These are phyloP conservation scores for Rutilus rutilus DNA, from an alignment of 2,113 vertebrate species.

Conservation along the genomic window DNA sequence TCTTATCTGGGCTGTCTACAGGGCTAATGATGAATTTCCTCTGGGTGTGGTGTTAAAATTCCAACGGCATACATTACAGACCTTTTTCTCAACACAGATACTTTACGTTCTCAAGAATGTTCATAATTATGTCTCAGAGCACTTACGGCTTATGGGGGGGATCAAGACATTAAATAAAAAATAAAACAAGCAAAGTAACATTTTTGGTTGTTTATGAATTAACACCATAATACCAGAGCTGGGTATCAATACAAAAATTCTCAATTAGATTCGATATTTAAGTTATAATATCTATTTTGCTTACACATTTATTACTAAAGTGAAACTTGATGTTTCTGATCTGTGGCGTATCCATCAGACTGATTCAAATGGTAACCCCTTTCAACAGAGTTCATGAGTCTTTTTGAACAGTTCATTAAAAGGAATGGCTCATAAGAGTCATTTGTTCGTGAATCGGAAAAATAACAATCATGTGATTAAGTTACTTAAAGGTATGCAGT, in stretches of 20 bases:
- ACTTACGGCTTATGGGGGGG: neutral
- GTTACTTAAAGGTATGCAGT: neutral
- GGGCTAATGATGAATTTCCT: conserved; percentile 66
- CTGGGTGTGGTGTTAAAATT: conserved; percentile 52
- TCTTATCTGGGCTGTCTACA: conserved; percentile 58
- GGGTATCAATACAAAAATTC: neutral
- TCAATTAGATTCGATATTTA: no score
- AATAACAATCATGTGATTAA: neutral
- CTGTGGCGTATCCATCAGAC: neutral
- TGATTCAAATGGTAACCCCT: neutral
- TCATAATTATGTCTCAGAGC: neutral
- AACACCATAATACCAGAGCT: neutral
- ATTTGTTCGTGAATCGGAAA: neutral
- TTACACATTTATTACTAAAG: no score
- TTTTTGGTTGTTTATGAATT: neutral
- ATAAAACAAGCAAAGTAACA: neutral
- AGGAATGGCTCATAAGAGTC: neutral
- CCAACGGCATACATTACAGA: conserved; percentile 17
- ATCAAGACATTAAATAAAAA: neutral
- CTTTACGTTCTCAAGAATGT: neutral
- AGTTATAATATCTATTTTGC: no score
- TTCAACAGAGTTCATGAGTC: neutral
- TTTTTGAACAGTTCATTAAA: neutral
- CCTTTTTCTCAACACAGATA: conserved; percentile 37
- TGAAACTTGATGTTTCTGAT: no score